Evolutionary conservation across 2,113 vertebrate genomes (phyloP).

Genomic region (Chelonoidis abingdonii): DNA sequence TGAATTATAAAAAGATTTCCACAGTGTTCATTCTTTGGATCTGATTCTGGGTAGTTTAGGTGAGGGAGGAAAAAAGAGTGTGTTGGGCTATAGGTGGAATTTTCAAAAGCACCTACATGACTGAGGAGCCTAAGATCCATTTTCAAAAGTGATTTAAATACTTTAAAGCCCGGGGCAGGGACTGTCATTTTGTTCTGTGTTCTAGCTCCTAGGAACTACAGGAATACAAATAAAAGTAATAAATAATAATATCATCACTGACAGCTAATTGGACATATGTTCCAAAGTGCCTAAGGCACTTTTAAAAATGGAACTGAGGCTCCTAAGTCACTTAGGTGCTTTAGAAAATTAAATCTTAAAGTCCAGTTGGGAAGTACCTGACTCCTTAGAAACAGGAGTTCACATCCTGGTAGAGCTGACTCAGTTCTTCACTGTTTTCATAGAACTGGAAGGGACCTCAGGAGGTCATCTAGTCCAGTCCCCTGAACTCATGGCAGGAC

Average conservation of each 20-base stretch:
- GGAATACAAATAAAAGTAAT: neutral
- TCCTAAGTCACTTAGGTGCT: neutral
- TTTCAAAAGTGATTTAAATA: neutral
- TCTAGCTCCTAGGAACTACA: neutral
- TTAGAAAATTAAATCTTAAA: neutral
- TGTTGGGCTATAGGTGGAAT: neutral
- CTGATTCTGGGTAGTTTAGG: neutral
- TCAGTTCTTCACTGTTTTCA: neutral
- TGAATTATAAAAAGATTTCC: neutral
- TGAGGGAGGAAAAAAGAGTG: neutral
- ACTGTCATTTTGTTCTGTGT: neutral
- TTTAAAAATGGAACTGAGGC: neutral
- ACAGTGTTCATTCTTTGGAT: neutral
- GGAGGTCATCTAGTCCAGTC: too few relatives aligned
- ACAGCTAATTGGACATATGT: neutral
- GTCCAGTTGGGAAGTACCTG: neutral
- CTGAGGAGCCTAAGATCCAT: neutral
- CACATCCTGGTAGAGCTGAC: neutral
- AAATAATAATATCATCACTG: neutral
- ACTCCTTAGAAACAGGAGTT: neutral
- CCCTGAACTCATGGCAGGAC: too few relatives aligned
- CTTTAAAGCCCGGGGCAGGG: neutral
- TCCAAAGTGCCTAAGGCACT: neutral
- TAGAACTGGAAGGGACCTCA: too few relatives aligned
- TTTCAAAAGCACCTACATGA: neutral